Conservation (phyloP, 2,797 vertebrate species). For the Rhynchotus rufescens region DNA sequence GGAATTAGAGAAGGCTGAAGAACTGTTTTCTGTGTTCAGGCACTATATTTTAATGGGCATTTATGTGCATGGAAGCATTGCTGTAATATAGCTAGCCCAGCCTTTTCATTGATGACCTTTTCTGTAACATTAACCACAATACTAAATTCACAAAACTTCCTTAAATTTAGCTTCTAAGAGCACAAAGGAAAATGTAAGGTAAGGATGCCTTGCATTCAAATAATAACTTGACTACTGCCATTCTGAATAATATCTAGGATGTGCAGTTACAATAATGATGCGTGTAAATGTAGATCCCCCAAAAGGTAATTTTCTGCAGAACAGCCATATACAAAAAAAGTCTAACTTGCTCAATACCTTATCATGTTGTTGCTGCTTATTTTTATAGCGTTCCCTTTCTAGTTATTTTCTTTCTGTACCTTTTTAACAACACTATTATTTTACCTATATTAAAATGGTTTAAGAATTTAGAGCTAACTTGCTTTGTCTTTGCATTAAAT, state of each 20-base stretch:
- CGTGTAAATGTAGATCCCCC: neutral
- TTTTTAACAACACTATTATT: neutral
- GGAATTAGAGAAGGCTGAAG: neutral
- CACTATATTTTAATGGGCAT: neutral
- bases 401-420: neutral
- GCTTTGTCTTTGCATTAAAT: neutral
- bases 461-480: neutral
- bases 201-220: neutral
- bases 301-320: neutral
- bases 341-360: neutral
- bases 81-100: neutral
- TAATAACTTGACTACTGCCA: neutral
- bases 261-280: neutral
- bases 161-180: neutral
- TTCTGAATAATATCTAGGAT: neutral
- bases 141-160: accelerated
- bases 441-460: neutral
- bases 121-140: neutral
- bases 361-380: neutral
- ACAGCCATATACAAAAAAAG: neutral
- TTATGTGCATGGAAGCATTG: neutral
- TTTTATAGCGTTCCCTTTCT: neutral
- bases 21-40: neutral
- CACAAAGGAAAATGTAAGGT: neutral
- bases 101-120: slow-evolving; percentile 34